Conservation (phyloP, 1,140 invertebrate genomes). For the Papilio xuthus region DNA sequence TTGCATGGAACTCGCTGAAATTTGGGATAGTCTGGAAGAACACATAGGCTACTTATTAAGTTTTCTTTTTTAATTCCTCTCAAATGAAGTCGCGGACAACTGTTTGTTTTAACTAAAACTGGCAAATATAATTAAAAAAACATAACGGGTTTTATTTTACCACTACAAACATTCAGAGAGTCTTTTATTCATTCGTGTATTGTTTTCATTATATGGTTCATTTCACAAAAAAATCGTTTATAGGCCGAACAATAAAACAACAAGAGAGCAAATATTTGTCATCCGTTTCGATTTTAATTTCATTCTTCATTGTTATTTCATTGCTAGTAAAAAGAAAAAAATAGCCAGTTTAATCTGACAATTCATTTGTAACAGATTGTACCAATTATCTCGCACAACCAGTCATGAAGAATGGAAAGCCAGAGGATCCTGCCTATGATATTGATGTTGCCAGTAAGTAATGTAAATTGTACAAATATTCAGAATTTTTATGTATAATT, state of each 20-base stretch:
- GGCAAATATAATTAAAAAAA: too few relatives aligned
- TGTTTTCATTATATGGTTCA: not conserved
- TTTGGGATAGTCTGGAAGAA: too few relatives aligned
- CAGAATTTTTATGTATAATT: not conserved
- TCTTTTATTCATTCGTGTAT: not conserved
- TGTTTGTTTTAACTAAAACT: too few relatives aligned
- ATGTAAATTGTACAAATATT: slow-evolving; percentile 19
- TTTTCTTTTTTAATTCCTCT: too few relatives aligned
- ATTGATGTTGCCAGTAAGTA: slow-evolving; percentile 73
- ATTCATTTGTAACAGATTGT: slow-evolving; percentile 67
- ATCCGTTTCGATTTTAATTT: not conserved
- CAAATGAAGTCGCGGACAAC: too few relatives aligned
- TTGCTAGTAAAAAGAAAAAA: not conserved
- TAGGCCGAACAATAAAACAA: not conserved
- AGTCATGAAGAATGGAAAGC: slow-evolving; percentile 58
- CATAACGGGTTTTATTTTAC: too few relatives aligned
- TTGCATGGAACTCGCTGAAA: too few relatives aligned
- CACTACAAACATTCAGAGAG: too few relatives aligned
- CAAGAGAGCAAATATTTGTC: slow-evolving; percentile 15
- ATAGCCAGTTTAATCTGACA: not conserved
- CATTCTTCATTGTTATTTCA: slow-evolving; percentile 7
- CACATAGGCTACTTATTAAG: too few relatives aligned
- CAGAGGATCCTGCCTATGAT: slow-evolving; percentile 64
- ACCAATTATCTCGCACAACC: slow-evolving; percentile 72
- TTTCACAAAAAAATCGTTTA: not conserved